A percentile compares a stretch with the other conserved stretches of the same genome.
Conservation (phyloP, 30 jellyfish, hydroid and myxozoan species). For the Hydractinia symbiolongicarpus region DNA sequence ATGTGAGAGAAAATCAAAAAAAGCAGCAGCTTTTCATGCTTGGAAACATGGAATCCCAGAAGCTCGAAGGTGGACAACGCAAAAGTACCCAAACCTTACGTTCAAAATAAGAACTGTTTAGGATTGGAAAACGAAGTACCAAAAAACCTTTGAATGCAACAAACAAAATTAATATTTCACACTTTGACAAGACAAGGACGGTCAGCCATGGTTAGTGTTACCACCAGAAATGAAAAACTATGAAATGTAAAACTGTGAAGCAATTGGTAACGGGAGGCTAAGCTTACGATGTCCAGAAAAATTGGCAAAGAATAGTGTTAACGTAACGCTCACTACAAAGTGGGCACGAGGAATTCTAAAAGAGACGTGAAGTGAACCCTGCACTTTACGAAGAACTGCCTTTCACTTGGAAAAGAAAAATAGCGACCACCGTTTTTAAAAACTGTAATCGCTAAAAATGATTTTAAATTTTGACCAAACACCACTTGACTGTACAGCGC, state of each 20-base stretch:
- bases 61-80: conserved; percentile 5
- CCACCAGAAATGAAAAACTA: no score
- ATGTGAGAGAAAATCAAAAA: neutral
- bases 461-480: neutral
- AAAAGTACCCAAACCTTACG: neutral
- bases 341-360: conserved; percentile 35
- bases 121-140: conserved; percentile 22
- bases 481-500: neutral
- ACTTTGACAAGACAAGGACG: conserved; percentile 27
- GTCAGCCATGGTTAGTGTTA: no score
- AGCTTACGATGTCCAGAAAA: conserved; percentile 42
- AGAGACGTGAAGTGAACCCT: conserved; percentile 46
- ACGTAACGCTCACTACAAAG: conserved; percentile 36
- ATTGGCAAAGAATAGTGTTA: conserved; percentile 32
- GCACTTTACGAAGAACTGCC: conserved; percentile 32
- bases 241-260: conserved; percentile 25
- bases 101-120: neutral
- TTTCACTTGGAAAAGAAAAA: conserved; percentile 51
- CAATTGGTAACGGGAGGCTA: conserved; percentile 34
- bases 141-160: conserved; percentile 20
- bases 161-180: neutral
- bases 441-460: neutral
- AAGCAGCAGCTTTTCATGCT: neutral
- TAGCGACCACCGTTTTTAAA: conserved; percentile 30
- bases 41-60: conserved; percentile 22